Conservation (phyloP, 2,113 vertebrate species). For the Clupea harengus region DNA sequence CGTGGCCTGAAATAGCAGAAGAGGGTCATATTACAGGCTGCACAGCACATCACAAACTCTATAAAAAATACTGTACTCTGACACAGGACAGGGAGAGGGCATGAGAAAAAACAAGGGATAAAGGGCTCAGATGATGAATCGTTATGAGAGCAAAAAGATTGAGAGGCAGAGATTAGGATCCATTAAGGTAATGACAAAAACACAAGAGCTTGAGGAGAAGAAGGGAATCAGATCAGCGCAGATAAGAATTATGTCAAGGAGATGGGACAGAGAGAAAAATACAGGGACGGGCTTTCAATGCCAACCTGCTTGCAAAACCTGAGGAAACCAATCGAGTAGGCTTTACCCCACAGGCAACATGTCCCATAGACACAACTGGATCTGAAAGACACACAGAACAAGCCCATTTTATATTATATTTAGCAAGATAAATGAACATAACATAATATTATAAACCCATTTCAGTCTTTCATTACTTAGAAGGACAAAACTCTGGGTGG, state of each 20-base stretch:
- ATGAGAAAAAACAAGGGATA: background rate
- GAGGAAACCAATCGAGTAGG: conserved; percentile 93
- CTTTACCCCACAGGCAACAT: conserved; percentile 93
- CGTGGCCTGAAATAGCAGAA: conserved; percentile 75
- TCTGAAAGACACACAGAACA: conserved; percentile 63
- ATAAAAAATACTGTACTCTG: conserved; percentile 3
- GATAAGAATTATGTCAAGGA: background rate
- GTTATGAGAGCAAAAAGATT: background rate
- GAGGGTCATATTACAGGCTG: background rate
- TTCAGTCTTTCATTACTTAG: background rate
- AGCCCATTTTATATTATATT: background rate
- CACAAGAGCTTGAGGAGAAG: background rate
- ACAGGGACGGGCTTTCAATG: background rate
- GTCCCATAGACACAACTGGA: conserved; percentile 95
- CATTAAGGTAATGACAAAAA: background rate
- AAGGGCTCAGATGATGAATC: background rate
- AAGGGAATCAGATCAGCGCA: background rate
- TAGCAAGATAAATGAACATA: background rate
- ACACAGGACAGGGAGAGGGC: background rate
- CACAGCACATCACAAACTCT: background rate
- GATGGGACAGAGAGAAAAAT: background rate
- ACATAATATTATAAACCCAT: background rate
- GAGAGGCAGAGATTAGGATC: background rate
- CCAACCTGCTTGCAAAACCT: conserved; percentile 94
- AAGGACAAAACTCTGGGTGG: background rate